These are phyloP conservation scores for Brachionus calyciflorus DNA, from an alignment of 1,140 invertebrate species.

Conservation along the genomic window DNA sequence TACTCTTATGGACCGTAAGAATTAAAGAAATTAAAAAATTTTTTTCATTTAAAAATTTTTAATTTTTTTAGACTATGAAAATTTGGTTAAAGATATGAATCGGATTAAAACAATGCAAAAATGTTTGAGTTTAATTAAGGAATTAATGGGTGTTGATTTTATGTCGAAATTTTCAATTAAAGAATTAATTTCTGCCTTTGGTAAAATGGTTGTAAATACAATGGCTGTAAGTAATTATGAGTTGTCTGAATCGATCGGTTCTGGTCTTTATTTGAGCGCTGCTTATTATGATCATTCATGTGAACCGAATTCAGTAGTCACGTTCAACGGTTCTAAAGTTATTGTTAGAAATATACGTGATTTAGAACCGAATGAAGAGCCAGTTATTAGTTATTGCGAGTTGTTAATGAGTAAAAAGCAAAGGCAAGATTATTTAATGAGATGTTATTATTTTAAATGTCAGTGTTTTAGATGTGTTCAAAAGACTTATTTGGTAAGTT, in stretches of 20 bases:
- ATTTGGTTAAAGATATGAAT: slow-evolving; percentile 18
- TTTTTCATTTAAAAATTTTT: too few relatives aligned
- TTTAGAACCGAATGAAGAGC: not conserved
- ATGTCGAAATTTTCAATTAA: not conserved
- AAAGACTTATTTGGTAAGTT: not conserved
- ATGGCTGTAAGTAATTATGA: slow-evolving; percentile 14
- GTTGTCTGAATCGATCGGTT: slow-evolving; percentile 31
- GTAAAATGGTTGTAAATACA: not conserved
- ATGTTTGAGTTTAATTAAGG: not conserved
- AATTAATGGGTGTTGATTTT: slow-evolving; percentile 28
- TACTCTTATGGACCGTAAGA: slow-evolving; percentile 31
- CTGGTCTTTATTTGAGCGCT: slow-evolving; percentile 31
- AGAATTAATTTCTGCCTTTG: slow-evolving; percentile 25
- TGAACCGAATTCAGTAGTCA: slow-evolving; percentile 18
- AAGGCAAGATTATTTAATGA: not conserved
- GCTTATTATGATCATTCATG: slow-evolving; percentile 43
- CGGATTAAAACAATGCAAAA: not conserved
- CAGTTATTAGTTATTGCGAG: slow-evolving; percentile 16
- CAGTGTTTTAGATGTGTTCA: not conserved
- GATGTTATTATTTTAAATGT: slow-evolving; percentile 31
- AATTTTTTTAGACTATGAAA: not conserved
- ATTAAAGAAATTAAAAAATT: not conserved
- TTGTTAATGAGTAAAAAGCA: not conserved
- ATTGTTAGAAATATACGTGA: slow-evolving; percentile 9
- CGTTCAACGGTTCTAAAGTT: slow-evolving; percentile 10